These are phyloP conservation scores for Troglohyphantes excavatus DNA, from an alignment of 2,888 invertebrate genomes.

Conservation along the genomic window DNA sequence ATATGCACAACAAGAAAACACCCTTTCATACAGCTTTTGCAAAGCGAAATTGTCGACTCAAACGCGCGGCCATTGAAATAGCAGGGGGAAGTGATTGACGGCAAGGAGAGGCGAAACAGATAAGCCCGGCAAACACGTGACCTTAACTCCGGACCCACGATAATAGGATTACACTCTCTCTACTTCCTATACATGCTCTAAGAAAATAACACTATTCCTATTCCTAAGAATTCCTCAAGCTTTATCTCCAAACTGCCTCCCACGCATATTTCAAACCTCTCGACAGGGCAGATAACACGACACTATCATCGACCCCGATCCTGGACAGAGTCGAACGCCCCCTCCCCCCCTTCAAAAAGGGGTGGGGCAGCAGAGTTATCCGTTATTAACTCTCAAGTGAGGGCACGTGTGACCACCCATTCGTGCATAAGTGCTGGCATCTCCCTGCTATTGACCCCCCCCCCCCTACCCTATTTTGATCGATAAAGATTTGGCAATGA, in stretches of 20 bases:
- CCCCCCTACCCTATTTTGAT: slow-evolving; percentile 21
- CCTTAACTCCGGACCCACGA: too few species aligned
- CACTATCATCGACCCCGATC: background rate
- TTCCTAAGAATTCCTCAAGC: too few species aligned
- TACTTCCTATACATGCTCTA: too few species aligned
- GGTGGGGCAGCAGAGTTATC: slow-evolving; percentile 13
- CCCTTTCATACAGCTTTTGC: too few species aligned
- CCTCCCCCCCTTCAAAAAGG: background rate
- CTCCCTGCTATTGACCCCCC: background rate
- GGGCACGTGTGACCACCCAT: background rate
- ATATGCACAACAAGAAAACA: too few species aligned
- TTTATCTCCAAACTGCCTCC: background rate
- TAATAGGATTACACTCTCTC: too few species aligned
- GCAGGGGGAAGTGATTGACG: too few species aligned
- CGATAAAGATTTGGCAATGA: slow-evolving; percentile 58
- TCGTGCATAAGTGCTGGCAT: background rate
- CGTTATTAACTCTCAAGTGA: slow-evolving; percentile 25
- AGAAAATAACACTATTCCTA: too few species aligned
- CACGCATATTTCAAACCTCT: background rate
- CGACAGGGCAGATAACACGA: background rate
- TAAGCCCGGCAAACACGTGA: too few species aligned
- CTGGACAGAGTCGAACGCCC: background rate
- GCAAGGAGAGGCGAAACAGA: too few species aligned
- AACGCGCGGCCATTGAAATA: too few species aligned
- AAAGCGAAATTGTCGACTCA: too few species aligned